Base-by-base conservation (phyloP, 1,140 invertebrate genomes). In the Helicoverpa zea region DNA sequence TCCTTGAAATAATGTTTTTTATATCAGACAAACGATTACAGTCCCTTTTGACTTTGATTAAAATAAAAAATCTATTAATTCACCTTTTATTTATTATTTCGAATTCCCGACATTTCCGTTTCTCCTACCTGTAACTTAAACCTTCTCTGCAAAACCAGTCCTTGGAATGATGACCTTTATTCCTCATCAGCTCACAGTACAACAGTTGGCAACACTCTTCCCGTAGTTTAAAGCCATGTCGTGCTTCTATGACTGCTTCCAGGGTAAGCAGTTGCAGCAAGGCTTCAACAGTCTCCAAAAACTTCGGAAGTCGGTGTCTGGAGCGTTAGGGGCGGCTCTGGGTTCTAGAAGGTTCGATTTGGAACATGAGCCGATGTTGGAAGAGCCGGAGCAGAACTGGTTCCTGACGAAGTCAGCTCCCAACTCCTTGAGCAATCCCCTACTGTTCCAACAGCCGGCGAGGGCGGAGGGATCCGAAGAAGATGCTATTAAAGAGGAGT, bases 371-470 rank as follows among this genome's bases (percentile, higher is more conserved):
- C 93, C 94, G 2, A 95, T 92, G 89, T 83, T 94, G 64, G 87
- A 90, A 14, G 92, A 94, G 78, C 93, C 82, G 11, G 96, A 97
- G 84, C 96, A 96, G 82, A 98, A 98, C 87, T 98, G 97, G 97
- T 96, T 97, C 74, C 89, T 98, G 16, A 97, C 97, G 70, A 96
- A 97, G 81, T 98, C 97, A 43, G 97, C 97, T 2, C 97, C 97
- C 4, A 98, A 97, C 90, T 97, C 97, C 0, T 88, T 98, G 70
- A 97, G 97, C 84, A 97, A 97, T 83, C 96, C 95, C n/a, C 81
- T 95, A 54, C 79, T 95, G 75, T 92, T 91, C 61, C 90, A 89
- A 47, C 94, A 90, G 30, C 84, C 88, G 2, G 49, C 89, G 13
- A 91, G 89, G 66, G 86, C 89, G 11, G 94, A 94, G 77, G 90